phyloP scores from a whole-genome alignment of 2,113 vertebrate genomes.

The Rallus limicola region DNA sequence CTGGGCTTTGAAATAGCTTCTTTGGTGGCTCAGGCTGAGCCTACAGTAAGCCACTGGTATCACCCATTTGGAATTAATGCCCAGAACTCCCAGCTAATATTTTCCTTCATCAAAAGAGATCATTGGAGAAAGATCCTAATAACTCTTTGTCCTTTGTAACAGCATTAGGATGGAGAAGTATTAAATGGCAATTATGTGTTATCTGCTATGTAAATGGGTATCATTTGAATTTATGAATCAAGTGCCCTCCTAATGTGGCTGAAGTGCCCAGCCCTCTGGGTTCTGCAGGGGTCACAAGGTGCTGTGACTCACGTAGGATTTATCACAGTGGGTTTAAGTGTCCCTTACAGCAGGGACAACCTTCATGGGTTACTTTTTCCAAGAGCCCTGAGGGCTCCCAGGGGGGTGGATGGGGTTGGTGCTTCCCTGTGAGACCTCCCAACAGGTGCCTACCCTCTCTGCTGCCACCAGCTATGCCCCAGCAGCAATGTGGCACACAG shows the following conservation, averaged over 20 bases:
- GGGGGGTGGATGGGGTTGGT: background rate
- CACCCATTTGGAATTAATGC: slow-evolving; percentile 6
- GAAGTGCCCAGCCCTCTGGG: background rate
- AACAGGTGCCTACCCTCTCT: background rate
- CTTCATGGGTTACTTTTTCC: background rate
- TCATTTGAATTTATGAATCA: slow-evolving; percentile 34
- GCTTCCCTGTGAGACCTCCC: background rate
- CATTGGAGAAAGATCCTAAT: background rate
- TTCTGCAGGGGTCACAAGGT: background rate
- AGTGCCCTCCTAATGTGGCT: background rate
- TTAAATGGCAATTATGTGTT: slow-evolving; percentile 27
- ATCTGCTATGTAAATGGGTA: slow-evolving; percentile 7
- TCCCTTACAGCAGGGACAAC: background rate
- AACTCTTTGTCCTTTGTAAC: slow-evolving; percentile 21
- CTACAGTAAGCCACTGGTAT: background rate
- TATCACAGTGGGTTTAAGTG: background rate
- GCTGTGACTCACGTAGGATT: background rate
- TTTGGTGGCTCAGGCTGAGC: background rate
- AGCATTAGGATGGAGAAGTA: slow-evolving; percentile 22
- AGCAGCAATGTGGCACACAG: accelerated
- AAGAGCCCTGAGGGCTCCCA: background rate
- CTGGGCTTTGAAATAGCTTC: background rate
- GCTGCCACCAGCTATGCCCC: background rate
- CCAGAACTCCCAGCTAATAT: slow-evolving; percentile 8
- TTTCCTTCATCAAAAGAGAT: slow-evolving; percentile 34